A percentile compares a stretch with the other conserved stretches of the same genome.
These are phyloP conservation scores for Chrysoperla carnea DNA, from an alignment of 1,140 invertebrate genomes.

Conservation along the genomic window DNA sequence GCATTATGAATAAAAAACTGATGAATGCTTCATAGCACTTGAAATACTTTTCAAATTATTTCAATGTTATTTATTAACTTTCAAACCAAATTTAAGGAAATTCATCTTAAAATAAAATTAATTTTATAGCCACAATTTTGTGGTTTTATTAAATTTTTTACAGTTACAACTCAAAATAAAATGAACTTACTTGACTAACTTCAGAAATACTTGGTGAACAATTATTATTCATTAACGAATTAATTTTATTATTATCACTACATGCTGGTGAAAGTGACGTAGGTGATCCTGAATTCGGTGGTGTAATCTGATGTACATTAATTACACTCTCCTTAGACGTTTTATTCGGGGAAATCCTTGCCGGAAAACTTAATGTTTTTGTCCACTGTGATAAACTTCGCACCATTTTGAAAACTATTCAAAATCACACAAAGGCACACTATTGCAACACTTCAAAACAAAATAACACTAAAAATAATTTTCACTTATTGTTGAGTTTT, in stretches of 20 bases:
- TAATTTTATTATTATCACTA: slow-evolving; percentile 20
- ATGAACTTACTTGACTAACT: slow-evolving; percentile 18
- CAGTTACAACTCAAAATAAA: neutral
- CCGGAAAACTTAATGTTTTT: slow-evolving; percentile 70
- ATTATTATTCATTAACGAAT: slow-evolving; percentile 15
- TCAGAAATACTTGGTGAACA: slow-evolving; percentile 11
- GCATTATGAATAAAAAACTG: too few species aligned
- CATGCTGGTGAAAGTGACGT: slow-evolving; percentile 17
- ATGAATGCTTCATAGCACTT: too few species aligned
- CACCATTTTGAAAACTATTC: slow-evolving; percentile 36
- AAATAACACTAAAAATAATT: too few species aligned
- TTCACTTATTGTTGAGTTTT: too few species aligned
- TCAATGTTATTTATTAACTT: too few species aligned
- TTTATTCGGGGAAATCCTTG: slow-evolving; percentile 58
- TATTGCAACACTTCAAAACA: too few species aligned
- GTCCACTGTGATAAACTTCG: slow-evolving; percentile 72
- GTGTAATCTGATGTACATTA: slow-evolving; percentile 24
- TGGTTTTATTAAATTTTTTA: too few species aligned
- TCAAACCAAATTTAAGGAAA: too few species aligned
- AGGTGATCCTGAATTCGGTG: slow-evolving; percentile 11
- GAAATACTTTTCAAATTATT: too few species aligned
- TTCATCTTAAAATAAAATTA: too few species aligned
- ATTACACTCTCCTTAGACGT: slow-evolving; percentile 47
- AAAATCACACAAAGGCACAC: too few species aligned
- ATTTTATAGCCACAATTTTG: too few species aligned